Evolutionary conservation across 2,888 invertebrate species (phyloP), one percentile per base, ranked within the genome.

Genomic region (Drosophila imparisetae): DNA sequence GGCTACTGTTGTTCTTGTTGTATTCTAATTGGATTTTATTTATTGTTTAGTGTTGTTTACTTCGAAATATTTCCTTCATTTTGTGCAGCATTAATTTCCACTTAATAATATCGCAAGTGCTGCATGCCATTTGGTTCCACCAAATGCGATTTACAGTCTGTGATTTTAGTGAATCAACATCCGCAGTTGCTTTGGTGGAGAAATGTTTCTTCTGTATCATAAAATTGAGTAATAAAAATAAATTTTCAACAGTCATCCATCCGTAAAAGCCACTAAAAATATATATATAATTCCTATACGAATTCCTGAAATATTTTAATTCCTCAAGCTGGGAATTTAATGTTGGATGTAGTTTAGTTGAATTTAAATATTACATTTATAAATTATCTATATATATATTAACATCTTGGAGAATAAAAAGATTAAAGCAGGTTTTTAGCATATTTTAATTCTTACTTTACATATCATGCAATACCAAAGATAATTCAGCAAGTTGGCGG

Each of bases 1-100:
- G n/a, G 7, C 15, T 54, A 53, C 54, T 54, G 34, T n/a, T 60
- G 67, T 49, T 76, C 71, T 66, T 76, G 72, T 84, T 78, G 72
- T 66, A 58, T 86, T 72, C 63, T 74, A 72, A 78, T 83, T 81
- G 61, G 38, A 55, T 57, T 59, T 32, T 50, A 68, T 60, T 61
- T 62, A 53, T 62, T 58, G 53, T 45, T 45, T n/a, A 53, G 40
- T 64, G 45, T 65, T 77, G 62, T 57, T 74, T 45, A 13, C 52
- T 57, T 63, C 38, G 5, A 55, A 40, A 11, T 55, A 59, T 49
- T 78, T 63, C 68, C 52, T 65, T 52, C 1, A 59, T 77, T 72
- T 72, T 58, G 70, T 65, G 80, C 80, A 75, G 64, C 71, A 80
- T 71, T 71, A 61, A 80, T 48, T 58, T 29, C 7, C 63, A 61